Evolutionary conservation across 2,888 invertebrate species (phyloP).

Genomic region (Micoletzkya japonica): DNA sequence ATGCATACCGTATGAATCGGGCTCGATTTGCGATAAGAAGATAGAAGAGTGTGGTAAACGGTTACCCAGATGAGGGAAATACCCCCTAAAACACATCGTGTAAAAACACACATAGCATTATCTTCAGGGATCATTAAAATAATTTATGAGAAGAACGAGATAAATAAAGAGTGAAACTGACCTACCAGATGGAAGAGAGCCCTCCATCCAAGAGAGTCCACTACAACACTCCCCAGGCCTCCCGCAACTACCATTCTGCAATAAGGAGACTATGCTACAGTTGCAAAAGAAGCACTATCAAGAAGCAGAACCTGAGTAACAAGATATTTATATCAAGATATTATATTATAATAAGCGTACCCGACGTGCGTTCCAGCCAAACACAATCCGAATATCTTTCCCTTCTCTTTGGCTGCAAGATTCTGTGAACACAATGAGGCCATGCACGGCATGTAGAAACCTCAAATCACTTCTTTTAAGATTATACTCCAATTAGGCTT

Average conservation of each 20-base stretch:
- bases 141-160: background rate
- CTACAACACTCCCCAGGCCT: constrained; percentile 73
- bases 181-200: constrained; percentile 73
- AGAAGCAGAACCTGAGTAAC: no score
- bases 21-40: no score
- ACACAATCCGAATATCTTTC: constrained; percentile 74
- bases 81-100: constrained; percentile 33
- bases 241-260: constrained; percentile 74
- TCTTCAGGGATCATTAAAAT: constrained; percentile 13
- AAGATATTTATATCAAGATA: background rate
- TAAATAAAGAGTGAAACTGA: constrained; percentile 37
- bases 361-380: constrained; percentile 71
- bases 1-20: no score
- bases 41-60: constrained; percentile 31
- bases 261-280: constrained; percentile 58
- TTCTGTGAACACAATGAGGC: constrained; percentile 75
- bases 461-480: constrained; percentile 64
- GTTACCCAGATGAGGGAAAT: constrained; percentile 46
- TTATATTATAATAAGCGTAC: constrained; percentile 32
- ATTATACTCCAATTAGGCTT: constrained; percentile 6
- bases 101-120: constrained; percentile 6
- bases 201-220: constrained; percentile 74
- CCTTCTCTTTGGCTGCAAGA: constrained; percentile 72
- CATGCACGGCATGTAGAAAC: constrained; percentile 76
- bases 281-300: no score